Conservation (phyloP, 2,113 vertebrate genomes). For the Natator depressus region DNA sequence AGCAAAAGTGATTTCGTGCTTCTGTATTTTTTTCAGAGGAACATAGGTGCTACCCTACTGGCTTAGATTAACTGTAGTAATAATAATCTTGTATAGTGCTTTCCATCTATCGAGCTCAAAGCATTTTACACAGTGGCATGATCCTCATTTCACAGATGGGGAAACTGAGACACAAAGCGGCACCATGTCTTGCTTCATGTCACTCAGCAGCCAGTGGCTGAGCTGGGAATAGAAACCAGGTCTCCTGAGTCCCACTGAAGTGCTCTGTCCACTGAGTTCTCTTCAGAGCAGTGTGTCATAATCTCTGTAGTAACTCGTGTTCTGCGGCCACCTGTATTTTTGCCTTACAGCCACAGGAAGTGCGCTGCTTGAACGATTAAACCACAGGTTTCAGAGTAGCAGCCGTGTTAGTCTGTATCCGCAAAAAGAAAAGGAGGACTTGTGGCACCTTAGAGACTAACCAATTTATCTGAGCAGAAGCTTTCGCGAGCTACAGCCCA, state of each 20-base stretch:
- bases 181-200: not conserved
- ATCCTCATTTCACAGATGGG: not conserved
- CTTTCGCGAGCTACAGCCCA: too few species aligned
- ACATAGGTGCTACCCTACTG: rapidly evolving
- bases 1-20: rapidly evolving
- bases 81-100: not conserved
- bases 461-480: too few species aligned
- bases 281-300: too few species aligned
- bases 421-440: not conserved
- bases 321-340: not conserved
- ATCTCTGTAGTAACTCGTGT: not conserved
- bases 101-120: not conserved
- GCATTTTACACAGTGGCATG: not conserved
- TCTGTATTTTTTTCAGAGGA: not conserved
- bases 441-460: too few species aligned
- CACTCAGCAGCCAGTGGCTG: not conserved
- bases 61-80: not conserved
- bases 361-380: not conserved
- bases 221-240: not conserved
- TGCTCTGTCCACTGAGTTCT: not conserved
- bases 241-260: not conserved
- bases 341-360: not conserved
- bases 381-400: too few species aligned
- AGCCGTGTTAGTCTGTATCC: too few species aligned
- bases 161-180: rapidly evolving